Base-by-base conservation (phyloP, 2,888 invertebrate genomes). In the Tanypteryx hageni region DNA sequence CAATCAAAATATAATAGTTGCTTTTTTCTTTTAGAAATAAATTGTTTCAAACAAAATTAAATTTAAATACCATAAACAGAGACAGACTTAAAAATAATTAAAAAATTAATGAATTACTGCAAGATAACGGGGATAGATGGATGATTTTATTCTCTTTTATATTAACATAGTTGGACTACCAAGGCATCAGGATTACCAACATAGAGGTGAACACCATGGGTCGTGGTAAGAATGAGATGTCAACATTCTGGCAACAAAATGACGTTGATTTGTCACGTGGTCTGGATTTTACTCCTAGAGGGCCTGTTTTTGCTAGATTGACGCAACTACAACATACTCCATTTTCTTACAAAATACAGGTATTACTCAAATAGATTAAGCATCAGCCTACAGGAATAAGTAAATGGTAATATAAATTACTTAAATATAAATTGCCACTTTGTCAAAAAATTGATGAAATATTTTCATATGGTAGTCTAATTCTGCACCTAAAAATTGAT, bases 161-260 rank as follows among this genome's bases (percentile, higher is more conserved):
- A 59, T 68, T 64, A 92, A 94, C 94, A 4, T 94, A 97, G 97
- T 94, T 97, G 94, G 96, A 96, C 94, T 97, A 96, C 95, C 95
- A 96, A 0, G 97, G 96, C 58, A 96, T 97, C 0, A 96, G 96
- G 14, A 96, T 98, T 11, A 95, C 96, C 0, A 96, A 96, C 0
- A 93, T 97, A 0, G 95, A 96, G 93, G 94, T 97, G 13, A 95
- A 95, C 81, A 95, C 96, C 0, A 93, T 95, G 0, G 92, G 93
- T 92, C 92, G 22, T 27, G 83, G 58, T 2, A 83, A 83, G 8
- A 97, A 98, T 95, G 94, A 95, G 0, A 93, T 98, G 81, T 95
- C 95, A 93, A 98, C 98, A 0, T 97, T 96, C 95, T 98, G 98
- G 98, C 97, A 97, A 95, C 97, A 97, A 95, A 97, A 97, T 92